Evolutionary conservation across 2,797 vertebrate genomes (phyloP).

Genomic region (Cynodonichthys magdalenae): DNA sequence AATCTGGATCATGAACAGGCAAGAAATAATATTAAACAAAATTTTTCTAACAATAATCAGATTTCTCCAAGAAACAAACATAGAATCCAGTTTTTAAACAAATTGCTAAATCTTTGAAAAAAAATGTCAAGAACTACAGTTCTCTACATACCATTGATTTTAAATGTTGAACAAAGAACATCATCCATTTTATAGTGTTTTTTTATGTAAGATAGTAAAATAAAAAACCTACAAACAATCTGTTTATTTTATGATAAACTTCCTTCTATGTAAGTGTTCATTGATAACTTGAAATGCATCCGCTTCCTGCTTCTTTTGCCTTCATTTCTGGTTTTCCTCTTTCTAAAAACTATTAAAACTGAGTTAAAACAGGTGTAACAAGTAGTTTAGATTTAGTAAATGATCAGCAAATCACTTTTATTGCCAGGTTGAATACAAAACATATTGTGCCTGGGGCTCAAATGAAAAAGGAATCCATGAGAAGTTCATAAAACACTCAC

Average conservation of each 20-base stretch:
- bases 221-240: not conserved
- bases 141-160: too few relatives aligned
- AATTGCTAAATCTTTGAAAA: too few relatives aligned
- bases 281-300: too few relatives aligned
- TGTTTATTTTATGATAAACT: not conserved
- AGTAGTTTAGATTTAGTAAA: not conserved
- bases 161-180: not conserved
- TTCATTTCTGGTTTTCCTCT: not conserved
- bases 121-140: too few relatives aligned
- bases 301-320: not conserved
- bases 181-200: too few relatives aligned
- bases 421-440: not conserved
- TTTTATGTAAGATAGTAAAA: not conserved
- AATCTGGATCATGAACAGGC: not conserved
- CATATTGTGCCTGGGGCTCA: not conserved
- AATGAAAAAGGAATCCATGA: conserved; percentile 1
- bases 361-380: conserved; percentile 6
- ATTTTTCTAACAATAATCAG: too few relatives aligned
- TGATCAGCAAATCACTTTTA: not conserved
- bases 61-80: too few relatives aligned
- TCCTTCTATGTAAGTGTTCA: too few relatives aligned
- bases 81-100: too few relatives aligned
- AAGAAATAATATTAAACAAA: not conserved
- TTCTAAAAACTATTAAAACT: not conserved
- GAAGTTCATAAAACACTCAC: not conserved